Percentiles rank a stretch among this genome's conserved stretches.
Conservation (phyloP, 2,797 vertebrate genomes). For the Sebastes minor region DNA sequence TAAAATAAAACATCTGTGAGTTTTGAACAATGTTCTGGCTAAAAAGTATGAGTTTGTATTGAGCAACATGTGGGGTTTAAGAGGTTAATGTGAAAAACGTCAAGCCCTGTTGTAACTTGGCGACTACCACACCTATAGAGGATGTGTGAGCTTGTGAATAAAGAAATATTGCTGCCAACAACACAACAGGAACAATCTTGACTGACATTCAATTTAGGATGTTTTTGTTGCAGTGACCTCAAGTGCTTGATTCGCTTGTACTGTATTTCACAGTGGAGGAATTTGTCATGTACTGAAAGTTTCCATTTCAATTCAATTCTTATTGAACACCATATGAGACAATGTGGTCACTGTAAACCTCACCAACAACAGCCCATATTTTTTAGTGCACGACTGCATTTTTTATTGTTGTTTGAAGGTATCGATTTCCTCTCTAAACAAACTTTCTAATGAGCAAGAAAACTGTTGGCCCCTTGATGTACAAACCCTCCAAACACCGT, state of each 20-base stretch:
- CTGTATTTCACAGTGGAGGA: background rate
- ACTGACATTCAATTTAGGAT: background rate
- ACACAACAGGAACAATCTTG: background rate
- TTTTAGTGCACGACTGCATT: background rate
- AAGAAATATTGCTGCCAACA: background rate
- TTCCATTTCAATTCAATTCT: background rate
- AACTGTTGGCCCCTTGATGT: background rate
- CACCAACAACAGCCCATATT: background rate
- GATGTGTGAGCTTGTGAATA: background rate
- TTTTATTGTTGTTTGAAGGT: background rate
- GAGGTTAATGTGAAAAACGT: background rate
- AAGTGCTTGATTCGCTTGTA: background rate
- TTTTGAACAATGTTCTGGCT: background rate
- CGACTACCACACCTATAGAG: background rate
- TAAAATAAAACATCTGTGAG: background rate
- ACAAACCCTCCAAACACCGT: background rate
- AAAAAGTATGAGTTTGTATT: background rate
- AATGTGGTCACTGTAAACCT: background rate
- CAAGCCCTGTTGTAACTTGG: background rate
- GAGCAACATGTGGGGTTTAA: background rate
- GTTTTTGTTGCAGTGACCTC: background rate
- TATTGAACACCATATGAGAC: background rate
- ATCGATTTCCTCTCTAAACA: background rate
- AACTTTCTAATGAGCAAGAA: background rate
- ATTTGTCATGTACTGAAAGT: background rate